Evolutionary conservation across 2,888 invertebrate genomes (phyloP), one percentile per base, ranked within the genome.

Genomic region (Trichogramma evanescens): DNA sequence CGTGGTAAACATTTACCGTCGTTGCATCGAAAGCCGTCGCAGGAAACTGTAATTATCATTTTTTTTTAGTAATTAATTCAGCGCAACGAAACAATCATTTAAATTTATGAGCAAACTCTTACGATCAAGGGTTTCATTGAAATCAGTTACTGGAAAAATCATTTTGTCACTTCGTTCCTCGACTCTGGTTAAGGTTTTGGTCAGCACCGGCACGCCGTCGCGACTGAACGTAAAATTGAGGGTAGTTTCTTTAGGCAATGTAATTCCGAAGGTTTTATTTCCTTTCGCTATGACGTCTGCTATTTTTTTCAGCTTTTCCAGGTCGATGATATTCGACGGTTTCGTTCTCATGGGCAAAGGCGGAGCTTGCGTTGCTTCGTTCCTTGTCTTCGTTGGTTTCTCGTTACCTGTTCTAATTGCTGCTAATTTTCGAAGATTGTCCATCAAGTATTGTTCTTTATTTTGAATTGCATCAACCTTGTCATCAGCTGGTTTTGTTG

Each of bases 1-100:
- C 82, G 72, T 0, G 87, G 83, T 39, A 89, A 76, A 71, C 89
- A 89, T 67, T 82, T 82, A 0, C 86, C 87, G 67, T 83, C 84
- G 8, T 79, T 75, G 73, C 89, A 89, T 42, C 79, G 82, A 50
- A 83, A 83, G 10, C 80, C 78, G 56, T 78, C 79, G 66, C 82
- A 79, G 5, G 62, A 53, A 52, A 74, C 76, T 80, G 70, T 77
- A 80, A 45, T n/a, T 7, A 45, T 46, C 4, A 8, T 46, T 46
- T 46, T 6, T 48, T 48, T 48, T 6, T 1, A 48, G 6, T 6
- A 13, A 13, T 13, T 3, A 26, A 26, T 26, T 26, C 26, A 26
- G 26, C 26, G 26, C 26, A 26, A 26, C 26, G 26, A 26, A 26
- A 26, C 26, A 26, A 26, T 26, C 26, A 26, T 26, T 26, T 26